Evolutionary conservation across 2,113 vertebrate species (phyloP), one percentile per base, ranked within the genome.

Genomic region (Daubentonia madagascariensis): DNA sequence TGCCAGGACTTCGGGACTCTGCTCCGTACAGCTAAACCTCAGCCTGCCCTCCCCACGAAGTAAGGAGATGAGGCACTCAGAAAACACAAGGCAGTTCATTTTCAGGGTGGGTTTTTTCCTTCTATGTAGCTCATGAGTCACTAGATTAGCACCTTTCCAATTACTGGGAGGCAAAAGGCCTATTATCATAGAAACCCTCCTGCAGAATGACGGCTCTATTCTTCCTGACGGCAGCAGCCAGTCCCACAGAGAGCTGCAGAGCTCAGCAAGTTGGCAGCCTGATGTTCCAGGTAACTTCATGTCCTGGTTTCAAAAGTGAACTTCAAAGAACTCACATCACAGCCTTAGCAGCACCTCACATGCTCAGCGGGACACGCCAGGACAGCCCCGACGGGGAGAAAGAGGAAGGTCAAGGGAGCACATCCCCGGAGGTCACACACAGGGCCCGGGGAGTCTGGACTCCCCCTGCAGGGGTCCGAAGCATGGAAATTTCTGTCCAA

Each of bases 121-220:
- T 92, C 96, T 96, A 84, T 97, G 88, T 18, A 92, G 96, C 96
- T 97, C 92, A 88, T 98, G 98, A 98, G 93, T 98, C 97, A 96
- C 96, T 98, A 97, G 98, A 97, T 98, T 79, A 98, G 95, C 98
- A 98, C 97, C 98, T 97, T 92, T 12, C 97, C 95, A 95, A 96
- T 32, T 97, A 87, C 94, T 89, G 95, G 78, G 96, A 97, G 97
- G 95, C 4, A 80, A 72, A 30, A 98, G 94, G 2, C 95, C 91
- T 50, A 89, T 97, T 87, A 2, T 14, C 89, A 90, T 92, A 80
- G 61, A 96, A 95, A 96, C 3, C 75, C 83, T 54, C 85, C 86
- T 72, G 93, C 93, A 92, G 91, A 97, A 92, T 97, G 96, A 97
- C 10, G 96, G 96, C 96, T 97, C 91, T 98, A 75, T 98, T 97